Evolutionary conservation across 1,140 invertebrate species (phyloP).

Genomic region (Proctacanthus coquilletti): DNA sequence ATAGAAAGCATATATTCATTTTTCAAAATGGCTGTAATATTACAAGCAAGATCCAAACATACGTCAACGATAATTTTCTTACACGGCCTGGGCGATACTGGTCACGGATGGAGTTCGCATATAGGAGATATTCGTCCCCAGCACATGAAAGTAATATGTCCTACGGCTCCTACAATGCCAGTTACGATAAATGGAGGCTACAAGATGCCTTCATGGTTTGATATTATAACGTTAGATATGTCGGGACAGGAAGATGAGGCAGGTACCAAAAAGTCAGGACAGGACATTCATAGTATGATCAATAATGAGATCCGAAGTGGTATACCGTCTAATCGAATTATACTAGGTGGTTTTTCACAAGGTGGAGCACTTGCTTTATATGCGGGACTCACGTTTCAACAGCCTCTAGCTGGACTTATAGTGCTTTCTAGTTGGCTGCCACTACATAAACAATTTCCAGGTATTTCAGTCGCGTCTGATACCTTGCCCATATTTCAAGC

Average conservation of each 20-base stretch:
- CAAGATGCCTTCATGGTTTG: conserved; percentile 94
- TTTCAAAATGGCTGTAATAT: no score
- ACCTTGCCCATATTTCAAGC: conserved; percentile 69
- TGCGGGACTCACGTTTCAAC: conserved; percentile 66
- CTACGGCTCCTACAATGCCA: conserved; percentile 80
- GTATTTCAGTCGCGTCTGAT: conserved; percentile 32
- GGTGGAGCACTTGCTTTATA: conserved; percentile 89
- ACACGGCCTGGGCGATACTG: conserved; percentile 50
- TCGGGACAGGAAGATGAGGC: conserved; percentile 78
- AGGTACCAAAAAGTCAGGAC: conserved; percentile 65
- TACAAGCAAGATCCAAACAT: no score
- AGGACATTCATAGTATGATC: conserved; percentile 69
- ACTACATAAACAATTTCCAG: conserved; percentile 73
- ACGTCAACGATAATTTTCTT: conserved; percentile 58
- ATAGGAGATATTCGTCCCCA: conserved; percentile 62
- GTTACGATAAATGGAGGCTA: conserved; percentile 88
- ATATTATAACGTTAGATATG: conserved; percentile 72
- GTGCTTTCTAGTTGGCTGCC: conserved; percentile 92
- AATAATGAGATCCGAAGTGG: conserved; percentile 66
- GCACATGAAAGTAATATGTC: conserved; percentile 85
- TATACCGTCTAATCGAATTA: conserved; percentile 61
- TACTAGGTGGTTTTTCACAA: conserved; percentile 73
- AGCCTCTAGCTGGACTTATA: conserved; percentile 75
- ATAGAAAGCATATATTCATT: no score
- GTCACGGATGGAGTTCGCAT: conserved; percentile 84